Evolutionary conservation across 1,140 invertebrate genomes (phyloP), one percentile per base, ranked within the genome.

Genomic region (Hycleus phaleratus): DNA sequence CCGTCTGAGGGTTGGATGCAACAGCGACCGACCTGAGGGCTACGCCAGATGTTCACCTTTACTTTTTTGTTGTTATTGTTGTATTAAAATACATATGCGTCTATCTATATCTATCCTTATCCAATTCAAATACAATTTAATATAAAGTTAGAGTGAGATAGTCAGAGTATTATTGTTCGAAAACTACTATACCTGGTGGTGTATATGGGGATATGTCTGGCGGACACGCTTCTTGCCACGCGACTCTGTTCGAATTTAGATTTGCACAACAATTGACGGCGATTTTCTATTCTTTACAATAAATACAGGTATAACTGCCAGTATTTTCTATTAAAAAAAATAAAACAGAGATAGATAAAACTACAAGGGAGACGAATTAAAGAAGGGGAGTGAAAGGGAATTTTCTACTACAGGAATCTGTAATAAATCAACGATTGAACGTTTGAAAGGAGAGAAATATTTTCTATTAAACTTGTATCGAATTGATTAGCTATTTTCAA

Each of bases 221-320:
- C 54, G 43, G 59, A 61, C 59, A 61, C 59, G 59, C 56, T 61
- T 56, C 59, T 26, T 61, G 59, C 59, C 59, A 61, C 59, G 59
- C 55, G 59, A 51, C 59, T 49, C 32, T 32, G 40, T 58, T 32
- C 46, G 55, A 56, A 56, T 57, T 61, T 45, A 52, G 56, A 61
- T 61, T 61, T 61, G 59, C 59, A 61, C 59, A 61, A 61, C 59
- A 61, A 61, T 61, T 55, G 59, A 32, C 51, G 26, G 59, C 18
- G 59, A 56, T 57, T 49, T 57, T 57, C 59, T 61, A 57, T 61
- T 61, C 51, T 61, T 53, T 44, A 26, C 58, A n/a, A 32, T 32
- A 32, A 18, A 32, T 32, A 32, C 7, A 32, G 32, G 32, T 32
- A 43, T 61, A 61, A 61, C 59, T 61, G 59, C 59, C 59, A 58